phyloP scores from a whole-genome alignment of 2,888 invertebrate species.

The Ormyrus nitidulus region DNA sequence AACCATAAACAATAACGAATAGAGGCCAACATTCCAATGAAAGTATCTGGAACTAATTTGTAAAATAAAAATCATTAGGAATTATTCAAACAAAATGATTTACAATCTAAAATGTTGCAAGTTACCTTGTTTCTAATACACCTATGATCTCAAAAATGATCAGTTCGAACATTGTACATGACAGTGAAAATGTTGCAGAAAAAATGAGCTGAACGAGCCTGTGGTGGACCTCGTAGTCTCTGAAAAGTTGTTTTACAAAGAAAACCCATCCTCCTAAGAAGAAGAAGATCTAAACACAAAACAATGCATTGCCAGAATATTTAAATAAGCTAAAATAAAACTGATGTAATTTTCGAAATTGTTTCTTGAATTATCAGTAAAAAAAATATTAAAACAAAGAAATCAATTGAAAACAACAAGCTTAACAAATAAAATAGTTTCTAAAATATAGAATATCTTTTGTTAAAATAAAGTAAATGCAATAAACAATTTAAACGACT shows the following conservation, averaged over 20 bases:
- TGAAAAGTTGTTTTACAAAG: slow-evolving; percentile 97
- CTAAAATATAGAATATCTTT: background rate
- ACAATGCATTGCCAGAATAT: slow-evolving; percentile 3
- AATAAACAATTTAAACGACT: slow-evolving; percentile 40
- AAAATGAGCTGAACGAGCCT: slow-evolving; percentile 96
- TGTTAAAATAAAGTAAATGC: background rate
- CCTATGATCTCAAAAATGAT: slow-evolving; percentile 99
- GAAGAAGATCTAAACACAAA: slow-evolving; percentile 86
- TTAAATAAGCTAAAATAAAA: slow-evolving; percentile 3
- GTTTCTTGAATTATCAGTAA: background rate
- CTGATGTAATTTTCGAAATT: background rate
- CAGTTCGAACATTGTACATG: slow-evolving; percentile 99
- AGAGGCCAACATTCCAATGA: slow-evolving; percentile 96
- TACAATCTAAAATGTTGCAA: background rate
- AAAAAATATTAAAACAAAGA: background rate
- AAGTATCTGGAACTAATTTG: slow-evolving; percentile 88
- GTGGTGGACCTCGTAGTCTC: slow-evolving; percentile 98
- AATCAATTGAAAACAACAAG: background rate
- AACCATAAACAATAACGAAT: slow-evolving; percentile 93
- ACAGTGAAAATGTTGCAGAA: slow-evolving; percentile 95
- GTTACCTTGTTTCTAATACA: slow-evolving; percentile 91
- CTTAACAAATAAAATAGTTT: slow-evolving; percentile 7
- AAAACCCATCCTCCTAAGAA: slow-evolving; percentile 99
- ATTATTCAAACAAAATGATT: background rate
- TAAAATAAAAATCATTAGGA: slow-evolving; percentile 1